Percentiles rank a stretch among this genome's conserved stretches.
These are phyloP conservation scores for Progne subis DNA, from an alignment of 2,113 vertebrate species.

Conservation along the genomic window DNA sequence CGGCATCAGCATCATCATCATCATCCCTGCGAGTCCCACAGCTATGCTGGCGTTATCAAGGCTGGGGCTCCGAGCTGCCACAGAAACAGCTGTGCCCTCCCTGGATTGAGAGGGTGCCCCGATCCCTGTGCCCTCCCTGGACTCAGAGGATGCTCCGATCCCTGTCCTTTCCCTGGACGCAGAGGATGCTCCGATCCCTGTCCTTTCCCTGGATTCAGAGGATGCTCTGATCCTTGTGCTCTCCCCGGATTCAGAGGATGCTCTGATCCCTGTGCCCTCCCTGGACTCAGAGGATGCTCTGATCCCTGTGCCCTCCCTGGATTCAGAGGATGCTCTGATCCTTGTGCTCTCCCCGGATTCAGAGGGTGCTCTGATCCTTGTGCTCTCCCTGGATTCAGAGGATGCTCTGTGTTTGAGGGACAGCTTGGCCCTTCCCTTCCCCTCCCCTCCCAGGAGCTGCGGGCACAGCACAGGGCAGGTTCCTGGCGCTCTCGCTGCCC, in stretches of 20 bases:
- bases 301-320: neutral
- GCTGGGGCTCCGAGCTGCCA: neutral
- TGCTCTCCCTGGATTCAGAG: too few species aligned
- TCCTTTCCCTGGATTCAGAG: too few species aligned
- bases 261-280: too few species aligned
- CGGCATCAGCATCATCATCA: neutral
- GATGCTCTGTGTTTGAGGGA: neutral
- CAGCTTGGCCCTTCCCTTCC: too few species aligned
- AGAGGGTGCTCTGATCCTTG: neutral
- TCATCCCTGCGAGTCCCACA: neutral
- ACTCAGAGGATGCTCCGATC: neutral
- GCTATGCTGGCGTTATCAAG: fast-evolving
- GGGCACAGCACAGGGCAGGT: neutral
- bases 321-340: neutral
- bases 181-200: neutral
- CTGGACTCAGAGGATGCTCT: neutral
- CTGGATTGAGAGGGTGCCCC: too few species aligned
- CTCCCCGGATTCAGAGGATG: too few species aligned
- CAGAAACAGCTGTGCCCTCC: too few species aligned
- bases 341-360: too few species aligned
- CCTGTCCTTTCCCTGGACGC: neutral
- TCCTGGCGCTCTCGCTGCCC: neutral
- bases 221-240: neutral
- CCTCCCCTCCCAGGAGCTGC: fast-evolving
- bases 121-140: too few species aligned